Base-by-base conservation (phyloP, 2,888 invertebrate genomes). In the Pachliopta kotzebuea region DNA sequence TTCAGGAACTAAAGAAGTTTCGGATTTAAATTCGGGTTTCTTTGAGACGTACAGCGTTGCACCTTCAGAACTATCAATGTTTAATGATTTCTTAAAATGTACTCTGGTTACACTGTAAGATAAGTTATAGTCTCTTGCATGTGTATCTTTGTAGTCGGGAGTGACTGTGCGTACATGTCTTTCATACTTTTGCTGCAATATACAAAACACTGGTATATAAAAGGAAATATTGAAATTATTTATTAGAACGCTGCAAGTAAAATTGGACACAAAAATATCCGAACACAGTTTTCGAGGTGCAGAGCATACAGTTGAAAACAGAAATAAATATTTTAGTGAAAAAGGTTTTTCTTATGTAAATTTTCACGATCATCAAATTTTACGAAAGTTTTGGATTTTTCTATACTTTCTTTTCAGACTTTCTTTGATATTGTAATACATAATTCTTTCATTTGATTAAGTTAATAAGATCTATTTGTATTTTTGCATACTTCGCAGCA, bases 101-200 rank as follows among this genome's bases (percentile, higher is more conserved):
- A 74, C 67, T 53, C 67, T 70, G 2, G 65, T 62, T 9, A 71
- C 66, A 52, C 69, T 71, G 60, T 60, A 60, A 4, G 63, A 64
- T 8, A 60, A 20, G 57, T 18, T 53, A 69, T 69, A 62, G 62
- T 70, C 65, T 18, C 68, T 70, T 11, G 50, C 21, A 52, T 52
- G 50, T 52, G 20, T 1, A 9, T 52, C 50, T 23, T 23, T 52
- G 50, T 52, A 20, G 8, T 75, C 74, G 11, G 89, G 85, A 18
- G 79, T 82, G 7, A 88, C 78, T 20, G 83, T 84, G 20, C 77
- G 76, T 60, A 90, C 74, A 57, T 86, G 87, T 65, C 70, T 72
- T 68, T 90, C 90, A 59, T 86, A 73, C 14, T 68, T 78, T 69
- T 89, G 85, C 90, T 90, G 67, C 45, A 67, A 69, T 42, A 56